Evolutionary conservation across 2,888 invertebrate genomes (phyloP).

Genomic region (Myopa tessellatipennis): DNA sequence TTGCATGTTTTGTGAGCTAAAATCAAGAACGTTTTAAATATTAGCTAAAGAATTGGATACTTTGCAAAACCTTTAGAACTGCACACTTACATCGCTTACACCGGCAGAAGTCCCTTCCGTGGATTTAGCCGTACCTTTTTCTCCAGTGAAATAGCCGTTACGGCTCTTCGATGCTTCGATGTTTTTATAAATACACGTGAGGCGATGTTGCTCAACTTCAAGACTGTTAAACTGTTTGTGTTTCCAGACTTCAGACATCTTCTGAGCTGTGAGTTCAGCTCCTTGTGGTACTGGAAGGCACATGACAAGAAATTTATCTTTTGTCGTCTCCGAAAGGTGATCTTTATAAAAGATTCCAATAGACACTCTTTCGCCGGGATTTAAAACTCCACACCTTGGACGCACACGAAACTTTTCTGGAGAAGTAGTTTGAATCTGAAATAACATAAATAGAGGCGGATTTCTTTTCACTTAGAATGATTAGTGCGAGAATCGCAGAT

Average conservation of each 20-base stretch:
- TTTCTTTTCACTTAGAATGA: neutral
- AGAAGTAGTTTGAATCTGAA: constrained; percentile 92
- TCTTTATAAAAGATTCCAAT: constrained; percentile 82
- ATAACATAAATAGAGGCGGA: neutral
- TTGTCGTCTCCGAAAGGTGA: constrained; percentile 75
- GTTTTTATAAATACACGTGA: constrained; percentile 73
- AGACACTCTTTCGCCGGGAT: constrained; percentile 73
- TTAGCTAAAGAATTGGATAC: neutral
- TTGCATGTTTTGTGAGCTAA: constrained; percentile 64
- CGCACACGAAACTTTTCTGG: constrained; percentile 95
- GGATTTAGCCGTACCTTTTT: constrained; percentile 38
- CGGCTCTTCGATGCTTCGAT: constrained; percentile 37
- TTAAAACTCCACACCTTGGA: constrained; percentile 84
- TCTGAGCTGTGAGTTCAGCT: constrained; percentile 69
- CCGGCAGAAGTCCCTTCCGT: neutral
- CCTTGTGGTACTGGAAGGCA: constrained; percentile 76
- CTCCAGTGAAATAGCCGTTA: constrained; percentile 37
- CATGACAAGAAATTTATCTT: constrained; percentile 92
- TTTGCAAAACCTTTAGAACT: neutral
- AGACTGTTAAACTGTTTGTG: constrained; percentile 70
- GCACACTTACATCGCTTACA: neutral
- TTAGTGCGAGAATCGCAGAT: neutral
- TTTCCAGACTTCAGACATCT: constrained; percentile 82
- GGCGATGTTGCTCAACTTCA: constrained; percentile 77
- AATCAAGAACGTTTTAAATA: constrained; percentile 50